These are phyloP conservation scores for Yoshiicerus persimilis DNA, from an alignment of 1,140 invertebrate genomes.

Conservation along the genomic window DNA sequence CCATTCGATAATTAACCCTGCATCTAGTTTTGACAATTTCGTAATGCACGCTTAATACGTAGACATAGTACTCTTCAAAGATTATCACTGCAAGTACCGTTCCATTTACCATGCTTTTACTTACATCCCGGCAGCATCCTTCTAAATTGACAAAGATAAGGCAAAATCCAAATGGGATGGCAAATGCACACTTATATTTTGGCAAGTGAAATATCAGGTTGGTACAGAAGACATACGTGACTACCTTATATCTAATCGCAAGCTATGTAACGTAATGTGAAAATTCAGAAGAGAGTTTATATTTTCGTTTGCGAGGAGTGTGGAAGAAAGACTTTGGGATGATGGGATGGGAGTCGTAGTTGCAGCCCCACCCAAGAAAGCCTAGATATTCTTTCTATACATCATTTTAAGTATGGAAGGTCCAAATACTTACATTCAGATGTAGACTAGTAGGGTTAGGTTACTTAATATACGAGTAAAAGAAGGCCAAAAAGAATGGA, in stretches of 20 bases:
- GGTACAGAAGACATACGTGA: not conserved
- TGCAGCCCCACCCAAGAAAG: not conserved
- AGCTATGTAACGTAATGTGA: not conserved
- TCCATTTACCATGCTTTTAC: too few relatives aligned
- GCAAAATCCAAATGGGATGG: too few relatives aligned
- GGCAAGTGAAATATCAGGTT: not conserved
- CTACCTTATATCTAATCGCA: not conserved
- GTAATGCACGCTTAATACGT: too few relatives aligned
- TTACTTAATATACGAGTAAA: not conserved
- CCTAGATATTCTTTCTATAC: not conserved
- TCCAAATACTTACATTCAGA: not conserved
- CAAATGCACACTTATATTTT: not conserved
- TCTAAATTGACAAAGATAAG: too few relatives aligned
- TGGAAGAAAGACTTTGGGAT: too few relatives aligned
- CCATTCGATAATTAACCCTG: too few relatives aligned
- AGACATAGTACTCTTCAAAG: too few relatives aligned
- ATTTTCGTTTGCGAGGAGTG: not conserved
- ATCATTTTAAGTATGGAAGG: not conserved
- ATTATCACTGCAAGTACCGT: too few relatives aligned
- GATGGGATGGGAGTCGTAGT: too few relatives aligned
- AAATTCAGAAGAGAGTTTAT: not conserved
- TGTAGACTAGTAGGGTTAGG: not conserved
- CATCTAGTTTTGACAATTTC: too few relatives aligned
- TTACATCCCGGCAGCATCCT: too few relatives aligned
- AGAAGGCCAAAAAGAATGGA: not conserved